phyloP scores from a whole-genome alignment of 2,888 invertebrate species.

The Plebejus argus region DNA sequence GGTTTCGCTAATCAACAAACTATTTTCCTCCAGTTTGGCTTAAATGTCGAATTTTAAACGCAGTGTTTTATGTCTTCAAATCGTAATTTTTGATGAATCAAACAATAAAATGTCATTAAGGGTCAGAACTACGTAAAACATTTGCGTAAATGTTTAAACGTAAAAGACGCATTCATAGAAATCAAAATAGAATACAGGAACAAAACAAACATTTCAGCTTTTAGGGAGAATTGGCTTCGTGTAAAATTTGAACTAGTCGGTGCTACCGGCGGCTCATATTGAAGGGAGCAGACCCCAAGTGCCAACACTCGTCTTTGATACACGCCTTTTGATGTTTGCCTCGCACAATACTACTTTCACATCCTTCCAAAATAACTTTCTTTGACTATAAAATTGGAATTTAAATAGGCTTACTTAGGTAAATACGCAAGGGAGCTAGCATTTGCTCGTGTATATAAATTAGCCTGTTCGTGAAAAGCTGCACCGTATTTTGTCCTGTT shows the following conservation, averaged over 20 bases:
- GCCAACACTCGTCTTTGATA: slow-evolving; percentile 69
- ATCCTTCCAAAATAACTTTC: slow-evolving; percentile 62
- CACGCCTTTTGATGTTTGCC: slow-evolving; percentile 73
- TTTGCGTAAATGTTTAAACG: background rate
- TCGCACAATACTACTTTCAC: slow-evolving; percentile 68
- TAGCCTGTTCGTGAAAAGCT: background rate
- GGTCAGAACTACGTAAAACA: too few species aligned
- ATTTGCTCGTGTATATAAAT: slow-evolving; percentile 7
- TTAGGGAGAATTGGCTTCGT: slow-evolving; percentile 43
- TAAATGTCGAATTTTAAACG: background rate
- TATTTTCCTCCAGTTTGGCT: background rate
- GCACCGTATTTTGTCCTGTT: background rate
- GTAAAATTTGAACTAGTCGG: slow-evolving; percentile 57
- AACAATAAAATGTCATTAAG: too few species aligned
- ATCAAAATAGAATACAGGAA: slow-evolving; percentile 33
- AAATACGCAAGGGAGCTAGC: slow-evolving; percentile 33
- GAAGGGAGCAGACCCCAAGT: slow-evolving; percentile 60
- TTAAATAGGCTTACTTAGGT: slow-evolving; percentile 52
- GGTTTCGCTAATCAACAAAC: slow-evolving; percentile 45
- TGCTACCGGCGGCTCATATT: slow-evolving; percentile 59
- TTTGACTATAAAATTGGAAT: slow-evolving; percentile 56
- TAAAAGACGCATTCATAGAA: slow-evolving; percentile 1
- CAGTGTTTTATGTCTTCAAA: background rate
- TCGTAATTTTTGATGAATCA: background rate
- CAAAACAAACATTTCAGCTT: slow-evolving; percentile 39